phyloP scores from a whole-genome alignment of 2,888 invertebrate species.

The Lepeophtheirus nordmannii region DNA sequence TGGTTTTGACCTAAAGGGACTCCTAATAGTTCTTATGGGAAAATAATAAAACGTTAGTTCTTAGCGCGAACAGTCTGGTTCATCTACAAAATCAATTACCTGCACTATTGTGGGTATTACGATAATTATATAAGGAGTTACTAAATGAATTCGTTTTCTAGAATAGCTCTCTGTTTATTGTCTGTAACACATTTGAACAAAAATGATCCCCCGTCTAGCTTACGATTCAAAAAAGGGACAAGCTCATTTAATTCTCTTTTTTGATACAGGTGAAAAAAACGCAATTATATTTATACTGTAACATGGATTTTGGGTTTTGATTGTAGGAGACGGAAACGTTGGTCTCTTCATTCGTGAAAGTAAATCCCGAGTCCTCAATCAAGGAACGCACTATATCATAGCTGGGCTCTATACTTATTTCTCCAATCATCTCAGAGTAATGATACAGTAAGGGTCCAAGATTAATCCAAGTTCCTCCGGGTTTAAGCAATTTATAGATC shows the following conservation, averaged over 20 bases:
- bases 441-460: constrained; percentile 80
- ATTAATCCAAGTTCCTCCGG: constrained; percentile 67
- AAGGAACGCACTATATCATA: constrained; percentile 65
- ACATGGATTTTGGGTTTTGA: constrained; percentile 80
- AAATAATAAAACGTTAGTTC: no score
- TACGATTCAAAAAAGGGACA: no score
- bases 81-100: no score
- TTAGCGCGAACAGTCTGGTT: no score
- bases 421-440: constrained; percentile 63
- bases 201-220: no score
- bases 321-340: constrained; percentile 73
- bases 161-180: no score
- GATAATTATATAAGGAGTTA: no score
- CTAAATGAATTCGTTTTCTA: no score
- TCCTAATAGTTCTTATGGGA: no score
- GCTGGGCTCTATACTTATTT: constrained; percentile 81
- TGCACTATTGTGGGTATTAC: no score
- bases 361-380: constrained; percentile 65
- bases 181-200: no score
- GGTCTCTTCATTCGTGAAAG: constrained; percentile 59
- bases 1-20: no score
- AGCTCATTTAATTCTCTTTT: constrained; percentile 25
- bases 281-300: constrained; percentile 77
- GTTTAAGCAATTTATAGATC: constrained; percentile 49
- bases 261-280: constrained; percentile 82